Conservation (phyloP, 92 coral and sea anemone species). For the Zoanthus gigantus region DNA sequence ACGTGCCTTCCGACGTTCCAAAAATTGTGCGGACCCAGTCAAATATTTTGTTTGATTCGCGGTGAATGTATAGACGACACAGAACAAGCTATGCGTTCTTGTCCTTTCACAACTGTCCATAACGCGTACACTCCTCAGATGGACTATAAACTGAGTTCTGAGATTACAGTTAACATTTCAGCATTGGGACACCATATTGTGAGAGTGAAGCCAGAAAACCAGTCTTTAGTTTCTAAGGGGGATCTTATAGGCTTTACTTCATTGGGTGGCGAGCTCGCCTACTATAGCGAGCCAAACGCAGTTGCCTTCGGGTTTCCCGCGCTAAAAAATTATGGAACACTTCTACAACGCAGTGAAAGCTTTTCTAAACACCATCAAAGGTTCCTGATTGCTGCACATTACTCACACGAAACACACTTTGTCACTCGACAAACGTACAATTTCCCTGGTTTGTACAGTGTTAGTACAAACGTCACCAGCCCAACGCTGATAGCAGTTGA, state of each 20-base stretch:
- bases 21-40: conserved; percentile 55
- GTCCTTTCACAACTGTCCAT: conserved; percentile 62
- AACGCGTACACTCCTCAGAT: conserved; percentile 66
- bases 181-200: conserved; percentile 80
- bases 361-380: conserved; percentile 63
- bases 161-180: conserved; percentile 62
- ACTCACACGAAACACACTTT: conserved; percentile 77
- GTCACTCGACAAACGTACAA: conserved; percentile 72
- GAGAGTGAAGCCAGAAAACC: conserved; percentile 57
- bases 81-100: conserved; percentile 60
- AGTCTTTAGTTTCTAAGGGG: conserved; percentile 59
- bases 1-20: conserved; percentile 51
- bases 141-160: conserved; percentile 78
- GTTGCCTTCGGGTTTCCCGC: conserved; percentile 69
- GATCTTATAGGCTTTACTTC: conserved; percentile 88
- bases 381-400: conserved; percentile 83
- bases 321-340: conserved; percentile 56
- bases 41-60: conserved; percentile 70
- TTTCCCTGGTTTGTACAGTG: conserved; percentile 72
- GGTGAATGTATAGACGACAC: conserved; percentile 70
- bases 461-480: conserved; percentile 78
- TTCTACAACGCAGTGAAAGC: conserved; percentile 59
- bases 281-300: conserved; percentile 49
- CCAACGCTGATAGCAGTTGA: conserved; percentile 63
- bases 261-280: conserved; percentile 80